These are phyloP conservation scores for Leucopsar rothschildi DNA, from an alignment of 2,113 vertebrate species.

Conservation along the genomic window DNA sequence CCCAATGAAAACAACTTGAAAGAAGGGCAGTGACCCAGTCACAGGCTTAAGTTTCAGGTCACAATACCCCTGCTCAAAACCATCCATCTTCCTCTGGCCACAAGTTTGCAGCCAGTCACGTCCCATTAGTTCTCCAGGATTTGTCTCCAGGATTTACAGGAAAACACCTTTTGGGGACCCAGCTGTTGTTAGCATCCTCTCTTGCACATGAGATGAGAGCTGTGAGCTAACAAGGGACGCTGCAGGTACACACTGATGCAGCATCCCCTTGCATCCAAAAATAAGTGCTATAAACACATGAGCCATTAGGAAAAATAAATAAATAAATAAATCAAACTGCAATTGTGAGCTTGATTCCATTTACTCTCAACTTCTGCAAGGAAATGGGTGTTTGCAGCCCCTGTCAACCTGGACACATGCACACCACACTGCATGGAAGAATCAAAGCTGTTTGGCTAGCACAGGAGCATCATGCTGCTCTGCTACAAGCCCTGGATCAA, in stretches of 20 bases:
- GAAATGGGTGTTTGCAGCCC: neutral
- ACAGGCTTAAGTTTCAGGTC: conserved; percentile 50
- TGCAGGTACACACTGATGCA: neutral
- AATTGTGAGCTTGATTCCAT: neutral
- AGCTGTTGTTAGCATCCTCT: neutral
- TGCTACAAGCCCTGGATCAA: neutral
- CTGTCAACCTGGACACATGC: neutral
- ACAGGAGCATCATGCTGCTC: neutral
- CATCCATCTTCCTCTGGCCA: neutral
- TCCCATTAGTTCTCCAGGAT: neutral
- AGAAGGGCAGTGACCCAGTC: conserved; percentile 42
- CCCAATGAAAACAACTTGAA: conserved; percentile 52
- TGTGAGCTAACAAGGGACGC: neutral
- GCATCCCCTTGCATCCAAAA: neutral
- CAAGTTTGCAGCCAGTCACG: neutral
- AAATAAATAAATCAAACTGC: neutral
- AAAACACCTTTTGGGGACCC: neutral
- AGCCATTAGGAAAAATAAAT: neutral
- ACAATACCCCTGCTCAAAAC: conserved; percentile 28
- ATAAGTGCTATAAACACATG: neutral
- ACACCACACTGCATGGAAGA: neutral
- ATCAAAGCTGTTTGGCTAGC: neutral
- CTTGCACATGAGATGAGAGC: neutral
- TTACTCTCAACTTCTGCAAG: neutral
- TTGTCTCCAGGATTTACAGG: neutral